A percentile compares a stretch with the other conserved stretches of the same genome.
Evolutionary conservation across 2,888 invertebrate species (phyloP).

Genomic region (Neoascia interrupta): DNA sequence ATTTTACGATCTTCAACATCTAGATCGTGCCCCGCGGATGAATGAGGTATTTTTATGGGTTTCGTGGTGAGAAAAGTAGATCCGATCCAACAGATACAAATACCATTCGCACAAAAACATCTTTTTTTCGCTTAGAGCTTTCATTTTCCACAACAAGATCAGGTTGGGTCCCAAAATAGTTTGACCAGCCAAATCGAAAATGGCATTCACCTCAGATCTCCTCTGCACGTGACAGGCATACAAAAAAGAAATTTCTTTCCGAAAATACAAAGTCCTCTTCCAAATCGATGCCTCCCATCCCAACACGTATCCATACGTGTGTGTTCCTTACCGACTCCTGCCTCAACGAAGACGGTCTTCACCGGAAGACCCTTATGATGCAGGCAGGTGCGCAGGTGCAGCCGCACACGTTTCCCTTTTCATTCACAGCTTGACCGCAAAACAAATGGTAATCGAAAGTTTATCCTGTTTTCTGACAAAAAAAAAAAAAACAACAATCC

Average conservation of each 20-base stretch:
- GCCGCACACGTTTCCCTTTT: slow-evolving; percentile 20
- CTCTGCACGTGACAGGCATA: slow-evolving; percentile 43
- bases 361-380: slow-evolving; percentile 35
- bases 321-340: no score
- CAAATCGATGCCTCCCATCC: background rate
- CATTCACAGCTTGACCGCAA: background rate
- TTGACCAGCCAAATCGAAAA: slow-evolving; percentile 28
- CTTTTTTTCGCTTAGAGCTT: no score
- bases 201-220: slow-evolving; percentile 2
- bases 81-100: no score
- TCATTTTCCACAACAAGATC: no score
- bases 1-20: no score
- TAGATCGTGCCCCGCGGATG: no score
- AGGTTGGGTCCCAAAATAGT: no score
- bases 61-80: no score
- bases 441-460: slow-evolving; percentile 30
- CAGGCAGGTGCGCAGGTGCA: slow-evolving; percentile 21
- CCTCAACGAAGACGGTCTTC: background rate
- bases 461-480: slow-evolving; percentile 26
- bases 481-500: background rate
- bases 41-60: no score
- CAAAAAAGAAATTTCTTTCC: slow-evolving; percentile 25
- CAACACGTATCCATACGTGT: no score
- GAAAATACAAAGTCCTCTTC: background rate
- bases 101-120: no score